A percentile compares a stretch with the other conserved stretches of the same genome.
These are phyloP conservation scores for Syngnathus typhle DNA, from an alignment of 2,113 vertebrate species.

Conservation along the genomic window DNA sequence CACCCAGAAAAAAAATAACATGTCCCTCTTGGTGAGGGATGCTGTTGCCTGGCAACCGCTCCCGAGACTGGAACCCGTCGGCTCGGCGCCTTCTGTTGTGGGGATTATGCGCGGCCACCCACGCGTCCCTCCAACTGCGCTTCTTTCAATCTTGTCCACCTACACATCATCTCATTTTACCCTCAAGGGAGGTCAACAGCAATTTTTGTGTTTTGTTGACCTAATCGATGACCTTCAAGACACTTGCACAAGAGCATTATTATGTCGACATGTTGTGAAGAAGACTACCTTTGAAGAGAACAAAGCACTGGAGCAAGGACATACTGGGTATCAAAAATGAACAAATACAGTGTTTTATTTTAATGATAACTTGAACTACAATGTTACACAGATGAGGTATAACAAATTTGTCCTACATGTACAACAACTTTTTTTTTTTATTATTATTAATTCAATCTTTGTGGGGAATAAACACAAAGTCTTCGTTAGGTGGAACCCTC, in stretches of 20 bases:
- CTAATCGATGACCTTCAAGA: background rate
- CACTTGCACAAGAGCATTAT: background rate
- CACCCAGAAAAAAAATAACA: conserved; percentile 29
- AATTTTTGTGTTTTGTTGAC: conserved; percentile 1
- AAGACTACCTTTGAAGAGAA: background rate
- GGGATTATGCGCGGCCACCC: conserved; percentile 53
- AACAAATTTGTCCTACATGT: background rate
- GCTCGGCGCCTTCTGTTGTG: conserved; percentile 53
- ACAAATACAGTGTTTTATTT: background rate
- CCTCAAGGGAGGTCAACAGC: conserved; percentile 30
- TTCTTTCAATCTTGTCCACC: conserved; percentile 33
- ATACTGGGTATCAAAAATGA: conserved; percentile 1
- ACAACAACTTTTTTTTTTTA: background rate
- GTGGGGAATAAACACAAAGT: background rate
- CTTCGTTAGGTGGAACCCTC: background rate
- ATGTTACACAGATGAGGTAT: background rate
- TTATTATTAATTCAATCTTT: background rate
- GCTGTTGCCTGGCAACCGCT: conserved; percentile 63
- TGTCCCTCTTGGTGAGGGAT: conserved; percentile 37
- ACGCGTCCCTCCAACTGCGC: conserved; percentile 50
- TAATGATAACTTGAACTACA: conserved; percentile 3
- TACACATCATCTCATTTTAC: conserved; percentile 29
- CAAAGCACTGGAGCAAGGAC: conserved; percentile 1
- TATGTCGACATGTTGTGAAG: background rate
- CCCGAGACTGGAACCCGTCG: conserved; percentile 38